Percentiles rank a stretch among this genome's conserved stretches.
These are phyloP conservation scores for Limosa lapponica DNA, from an alignment of 2,797 vertebrate species.

Conservation along the genomic window DNA sequence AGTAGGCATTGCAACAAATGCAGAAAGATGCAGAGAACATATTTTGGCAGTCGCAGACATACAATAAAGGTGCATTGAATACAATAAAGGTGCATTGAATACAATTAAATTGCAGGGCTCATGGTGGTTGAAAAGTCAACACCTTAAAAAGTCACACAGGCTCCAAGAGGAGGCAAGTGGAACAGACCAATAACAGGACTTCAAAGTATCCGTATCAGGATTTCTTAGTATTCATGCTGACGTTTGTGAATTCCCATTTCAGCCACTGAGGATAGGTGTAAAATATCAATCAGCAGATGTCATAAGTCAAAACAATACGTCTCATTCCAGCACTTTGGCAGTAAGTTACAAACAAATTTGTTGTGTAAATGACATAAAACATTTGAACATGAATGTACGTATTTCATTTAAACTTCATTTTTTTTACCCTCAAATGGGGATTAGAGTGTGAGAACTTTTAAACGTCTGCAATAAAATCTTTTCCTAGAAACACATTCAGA, in stretches of 20 bases:
- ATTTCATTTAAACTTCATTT: not conserved
- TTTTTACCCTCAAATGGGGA: not conserved
- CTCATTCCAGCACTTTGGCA: not conserved
- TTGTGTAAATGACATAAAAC: not conserved
- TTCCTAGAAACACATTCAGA: not conserved
- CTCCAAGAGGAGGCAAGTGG: not conserved
- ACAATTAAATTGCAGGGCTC: not conserved
- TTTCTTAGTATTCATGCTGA: not conserved
- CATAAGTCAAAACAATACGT: not conserved
- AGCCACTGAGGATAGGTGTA: not conserved
- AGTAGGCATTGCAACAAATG: not conserved
- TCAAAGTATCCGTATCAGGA: not conserved
- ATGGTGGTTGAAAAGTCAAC: not conserved
- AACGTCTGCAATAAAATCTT: not conserved
- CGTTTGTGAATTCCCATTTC: not conserved
- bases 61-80: fast-evolving
- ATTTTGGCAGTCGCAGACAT: not conserved
- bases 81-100: not conserved
- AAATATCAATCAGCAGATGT: not conserved
- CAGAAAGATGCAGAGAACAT: not conserved
- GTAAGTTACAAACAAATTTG: not conserved
- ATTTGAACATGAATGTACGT: not conserved
- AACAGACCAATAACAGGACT: not conserved
- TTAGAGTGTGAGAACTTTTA: not conserved
- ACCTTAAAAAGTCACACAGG: not conserved